Percentiles rank a stretch among this genome's conserved stretches.
These are phyloP conservation scores for Poecilia gillii DNA, from an alignment of 2,797 vertebrate genomes.

Conservation along the genomic window DNA sequence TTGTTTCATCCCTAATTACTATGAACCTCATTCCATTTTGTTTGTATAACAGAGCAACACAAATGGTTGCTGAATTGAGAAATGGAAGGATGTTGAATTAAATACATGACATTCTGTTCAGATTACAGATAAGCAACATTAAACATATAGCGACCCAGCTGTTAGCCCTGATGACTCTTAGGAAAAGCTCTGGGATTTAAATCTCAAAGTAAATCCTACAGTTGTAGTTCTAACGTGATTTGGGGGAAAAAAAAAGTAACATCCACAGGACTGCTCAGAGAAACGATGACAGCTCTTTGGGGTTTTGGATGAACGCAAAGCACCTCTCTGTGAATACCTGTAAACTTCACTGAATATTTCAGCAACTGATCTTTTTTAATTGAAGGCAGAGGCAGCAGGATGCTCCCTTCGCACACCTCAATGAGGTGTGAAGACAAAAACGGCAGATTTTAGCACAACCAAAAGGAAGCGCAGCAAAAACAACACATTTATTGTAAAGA, in stretches of 20 bases:
- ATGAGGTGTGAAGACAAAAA: not conserved
- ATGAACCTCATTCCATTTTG: not conserved
- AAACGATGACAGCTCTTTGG: not conserved
- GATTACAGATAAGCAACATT: not conserved
- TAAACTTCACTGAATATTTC: not conserved
- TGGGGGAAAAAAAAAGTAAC: not conserved
- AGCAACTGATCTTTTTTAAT: not conserved
- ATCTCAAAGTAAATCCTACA: not conserved
- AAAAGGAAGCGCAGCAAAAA: not conserved
- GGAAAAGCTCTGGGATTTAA: not conserved
- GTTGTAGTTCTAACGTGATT: not conserved
- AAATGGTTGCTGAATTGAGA: not conserved
- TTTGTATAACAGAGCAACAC: not conserved
- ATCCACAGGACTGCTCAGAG: not conserved
- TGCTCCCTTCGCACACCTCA: slow-evolving; percentile 7
- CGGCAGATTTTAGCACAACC: not conserved
- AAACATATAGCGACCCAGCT: not conserved
- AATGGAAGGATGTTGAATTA: not conserved
- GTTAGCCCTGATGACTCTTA: not conserved
- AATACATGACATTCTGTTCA: not conserved
- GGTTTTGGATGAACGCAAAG: not conserved
- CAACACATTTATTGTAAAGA: not conserved
- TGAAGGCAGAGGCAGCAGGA: slow-evolving; percentile 11
- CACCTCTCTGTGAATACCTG: not conserved
- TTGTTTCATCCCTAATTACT: too few species aligned